phyloP scores from a whole-genome alignment of 1,140 invertebrate species.

The Sycophaga agraensis region DNA sequence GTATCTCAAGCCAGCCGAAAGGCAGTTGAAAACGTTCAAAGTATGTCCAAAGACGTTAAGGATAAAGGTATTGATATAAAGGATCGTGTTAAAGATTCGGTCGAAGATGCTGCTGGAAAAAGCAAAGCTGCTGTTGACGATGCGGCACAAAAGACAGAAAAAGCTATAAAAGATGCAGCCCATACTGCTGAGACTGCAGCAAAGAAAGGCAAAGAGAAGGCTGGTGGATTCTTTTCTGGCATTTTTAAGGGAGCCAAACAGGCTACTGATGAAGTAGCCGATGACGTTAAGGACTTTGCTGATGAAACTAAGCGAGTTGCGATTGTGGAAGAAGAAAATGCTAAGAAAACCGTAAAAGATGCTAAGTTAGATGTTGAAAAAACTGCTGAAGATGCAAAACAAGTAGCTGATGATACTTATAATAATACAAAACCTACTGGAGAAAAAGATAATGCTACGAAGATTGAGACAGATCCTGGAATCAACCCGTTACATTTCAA shows the following conservation, averaged over 20 bases:
- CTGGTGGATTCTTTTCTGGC: slow-evolving; percentile 27
- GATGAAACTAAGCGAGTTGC: slow-evolving; percentile 33
- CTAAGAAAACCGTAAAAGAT: too few relatives aligned
- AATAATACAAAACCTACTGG: not conserved
- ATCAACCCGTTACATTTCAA: too few relatives aligned
- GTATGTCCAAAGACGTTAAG: slow-evolving; percentile 17
- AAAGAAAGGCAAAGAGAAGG: not conserved
- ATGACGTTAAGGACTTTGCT: slow-evolving; percentile 42
- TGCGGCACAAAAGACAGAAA: not conserved
- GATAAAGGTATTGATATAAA: slow-evolving; percentile 11
- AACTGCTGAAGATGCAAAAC: slow-evolving; percentile 32
- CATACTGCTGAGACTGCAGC: slow-evolving; percentile 35
- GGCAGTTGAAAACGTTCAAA: too few relatives aligned
- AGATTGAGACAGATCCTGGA: not conserved
- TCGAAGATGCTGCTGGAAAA: not conserved
- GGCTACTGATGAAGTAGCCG: slow-evolving; percentile 39
- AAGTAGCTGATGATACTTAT: slow-evolving; percentile 28
- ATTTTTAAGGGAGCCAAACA: slow-evolving; percentile 46
- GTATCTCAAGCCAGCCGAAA: too few relatives aligned
- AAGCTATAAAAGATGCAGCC: slow-evolving; percentile 11
- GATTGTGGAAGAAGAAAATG: slow-evolving; percentile 10
- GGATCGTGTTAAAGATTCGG: not conserved
- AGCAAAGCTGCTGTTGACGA: not conserved
- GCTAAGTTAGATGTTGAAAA: not conserved
- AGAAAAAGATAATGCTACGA: not conserved